Evolutionary conservation across 2,888 invertebrate species (phyloP).

Genomic region (Aplocera efformata): DNA sequence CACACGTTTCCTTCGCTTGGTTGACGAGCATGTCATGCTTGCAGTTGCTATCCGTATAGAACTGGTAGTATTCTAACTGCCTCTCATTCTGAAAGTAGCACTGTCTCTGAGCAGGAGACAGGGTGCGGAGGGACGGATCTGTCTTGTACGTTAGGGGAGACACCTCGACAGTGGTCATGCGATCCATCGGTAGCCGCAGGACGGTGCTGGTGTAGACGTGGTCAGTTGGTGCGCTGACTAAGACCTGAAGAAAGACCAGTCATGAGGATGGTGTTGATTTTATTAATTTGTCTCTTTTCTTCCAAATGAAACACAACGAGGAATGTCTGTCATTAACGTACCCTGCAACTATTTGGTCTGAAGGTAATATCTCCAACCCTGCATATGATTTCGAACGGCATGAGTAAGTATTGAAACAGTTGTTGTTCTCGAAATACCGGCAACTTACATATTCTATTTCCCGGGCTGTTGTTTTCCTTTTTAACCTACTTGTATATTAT

Average conservation of each 20-base stretch:
- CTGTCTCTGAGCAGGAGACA: conserved; percentile 57
- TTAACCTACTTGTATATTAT: too few species aligned
- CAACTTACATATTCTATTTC: too few species aligned
- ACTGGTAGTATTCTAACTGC: conserved; percentile 57
- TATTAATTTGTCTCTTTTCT: neutral
- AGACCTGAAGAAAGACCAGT: conserved; percentile 39
- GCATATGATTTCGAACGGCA: too few species aligned
- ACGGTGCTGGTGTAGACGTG: conserved; percentile 68
- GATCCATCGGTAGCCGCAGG: conserved; percentile 66
- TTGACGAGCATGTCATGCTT: conserved; percentile 73
- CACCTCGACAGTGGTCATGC: conserved; percentile 69
- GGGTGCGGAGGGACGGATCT: conserved; percentile 47
- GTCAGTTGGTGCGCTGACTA: conserved; percentile 67
- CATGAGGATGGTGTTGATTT: neutral
- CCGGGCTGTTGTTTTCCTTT: too few species aligned
- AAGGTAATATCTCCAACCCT: too few species aligned
- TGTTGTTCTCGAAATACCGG: too few species aligned
- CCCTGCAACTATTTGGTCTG: too few species aligned
- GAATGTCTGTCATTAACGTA: too few species aligned
- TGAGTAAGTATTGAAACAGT: too few species aligned
- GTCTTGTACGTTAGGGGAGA: conserved; percentile 68
- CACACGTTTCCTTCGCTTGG: conserved; percentile 63
- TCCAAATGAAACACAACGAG: too few species aligned
- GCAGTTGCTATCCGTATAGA: conserved; percentile 78
- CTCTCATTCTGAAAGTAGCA: conserved; percentile 71